Percentiles rank a stretch among this genome's conserved stretches.
Conservation (phyloP, 2,797 vertebrate species). For the Carapus acus region DNA sequence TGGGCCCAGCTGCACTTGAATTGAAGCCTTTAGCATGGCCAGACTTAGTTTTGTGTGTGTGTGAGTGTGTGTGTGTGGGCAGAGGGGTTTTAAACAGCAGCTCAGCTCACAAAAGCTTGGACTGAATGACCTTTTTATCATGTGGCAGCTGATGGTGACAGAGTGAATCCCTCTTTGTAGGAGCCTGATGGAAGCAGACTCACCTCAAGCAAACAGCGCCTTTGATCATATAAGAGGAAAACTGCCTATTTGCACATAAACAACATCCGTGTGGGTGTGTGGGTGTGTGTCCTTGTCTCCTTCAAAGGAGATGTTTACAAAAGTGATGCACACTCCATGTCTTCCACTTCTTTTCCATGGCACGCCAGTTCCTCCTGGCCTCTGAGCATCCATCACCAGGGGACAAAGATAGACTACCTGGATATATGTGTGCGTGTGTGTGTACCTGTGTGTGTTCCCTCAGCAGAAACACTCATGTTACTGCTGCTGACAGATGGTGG, state of each 20-base stretch:
- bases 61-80: slow-evolving; percentile 1
- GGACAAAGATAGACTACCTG: slow-evolving; percentile 7
- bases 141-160: slow-evolving; percentile 46
- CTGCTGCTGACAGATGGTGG: slow-evolving; percentile 21
- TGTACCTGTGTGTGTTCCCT: slow-evolving; percentile 4
- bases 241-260: slow-evolving; percentile 52
- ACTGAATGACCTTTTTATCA: slow-evolving; percentile 42
- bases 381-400: slow-evolving; percentile 10
- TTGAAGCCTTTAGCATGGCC: too few species aligned
- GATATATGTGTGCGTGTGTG: background rate
- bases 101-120: slow-evolving; percentile 14
- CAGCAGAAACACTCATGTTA: slow-evolving; percentile 14
- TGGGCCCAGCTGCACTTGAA: slow-evolving; percentile 1
- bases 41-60: too few species aligned
- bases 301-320: slow-evolving; percentile 5
- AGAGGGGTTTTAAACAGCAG: slow-evolving; percentile 11
- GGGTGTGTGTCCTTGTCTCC: slow-evolving; percentile 4
- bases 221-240: slow-evolving; percentile 36
- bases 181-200: slow-evolving; percentile 47
- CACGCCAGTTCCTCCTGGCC: slow-evolving; percentile 2
- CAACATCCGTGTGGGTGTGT: slow-evolving; percentile 13
- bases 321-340: slow-evolving; percentile 20
- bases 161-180: slow-evolving; percentile 41
- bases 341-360: slow-evolving; percentile 3
- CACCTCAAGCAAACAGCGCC: slow-evolving; percentile 32